Base-by-base conservation (phyloP, 2,797 vertebrate genomes). In the Danio aesculapii region DNA sequence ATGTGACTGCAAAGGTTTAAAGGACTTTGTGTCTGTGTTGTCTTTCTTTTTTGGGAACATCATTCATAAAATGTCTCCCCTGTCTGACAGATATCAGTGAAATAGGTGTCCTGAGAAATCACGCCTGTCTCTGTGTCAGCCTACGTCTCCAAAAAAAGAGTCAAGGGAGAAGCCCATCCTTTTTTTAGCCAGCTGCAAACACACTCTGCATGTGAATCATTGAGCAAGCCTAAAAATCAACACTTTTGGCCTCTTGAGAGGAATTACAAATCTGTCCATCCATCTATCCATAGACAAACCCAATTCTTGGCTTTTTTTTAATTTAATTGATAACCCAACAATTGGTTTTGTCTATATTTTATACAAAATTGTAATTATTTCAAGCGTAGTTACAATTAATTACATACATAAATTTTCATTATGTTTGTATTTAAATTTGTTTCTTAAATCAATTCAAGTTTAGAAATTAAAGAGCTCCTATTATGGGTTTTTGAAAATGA, bases 31-130 rank as follows among this genome's bases (percentile, higher is more conserved):
- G 30, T 44, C 13, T 55, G 8, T 39, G 14, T 39, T 17, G 17
- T 41, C 6, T 13, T 19, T 43, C 7, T 58, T 47, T 58, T 58
- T 58, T 30, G 0, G 1, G 16, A 53, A 16, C 11, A 41, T 21
- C 30, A 70, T 70, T n/a, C 41, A 72, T 19, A 19, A 57, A 44
- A 57, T 14, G 41, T 57, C n/a, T 53, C 52, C 52, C 9, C 53
- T 57, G 19, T 19, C 19, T 62, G 72, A 75, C 58, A 62, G 19
- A 62, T 62, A 75, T 75, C 72, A 75, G 14, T 12, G 21, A 41
- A 75, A 75, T 61, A 12, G 21, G 46, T 75, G 46, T 62, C 72
- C 21, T 50, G 58, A 62, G 72, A 62, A 75, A 75, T 75, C 46
- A 12, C 44, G 49, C 58, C 44, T 62, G 46, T 75, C 72, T 62